A percentile compares a stretch with the other conserved stretches of the same genome.
These are phyloP conservation scores for Magallana angulata DNA, from an alignment of 1,140 invertebrate genomes.

Conservation along the genomic window DNA sequence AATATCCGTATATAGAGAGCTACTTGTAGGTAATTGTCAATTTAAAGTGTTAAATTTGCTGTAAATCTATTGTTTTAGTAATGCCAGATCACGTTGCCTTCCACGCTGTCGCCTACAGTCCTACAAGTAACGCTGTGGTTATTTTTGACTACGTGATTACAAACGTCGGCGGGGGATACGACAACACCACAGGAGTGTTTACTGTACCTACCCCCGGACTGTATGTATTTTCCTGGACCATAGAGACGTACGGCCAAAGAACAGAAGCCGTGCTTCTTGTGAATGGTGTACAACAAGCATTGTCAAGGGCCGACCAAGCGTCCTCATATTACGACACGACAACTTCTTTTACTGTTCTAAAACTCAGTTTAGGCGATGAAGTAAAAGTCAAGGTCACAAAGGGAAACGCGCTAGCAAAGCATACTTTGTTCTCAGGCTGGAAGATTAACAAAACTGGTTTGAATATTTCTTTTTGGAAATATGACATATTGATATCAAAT, in stretches of 20 bases:
- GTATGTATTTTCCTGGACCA: conserved; percentile 33
- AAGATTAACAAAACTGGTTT: background rate
- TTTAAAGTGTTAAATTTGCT: too few relatives aligned
- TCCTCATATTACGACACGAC: conserved; percentile 11
- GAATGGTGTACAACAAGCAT: background rate
- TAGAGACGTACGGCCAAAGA: background rate
- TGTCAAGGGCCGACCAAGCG: background rate
- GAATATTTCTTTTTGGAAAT: too few relatives aligned
- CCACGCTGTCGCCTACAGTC: background rate
- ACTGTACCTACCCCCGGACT: conserved; percentile 8
- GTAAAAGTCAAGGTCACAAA: background rate
- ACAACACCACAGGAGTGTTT: conserved; percentile 2
- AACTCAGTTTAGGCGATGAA: background rate
- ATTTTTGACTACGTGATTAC: conserved; percentile 33
- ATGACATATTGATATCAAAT: too few relatives aligned
- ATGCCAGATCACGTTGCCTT: conserved; percentile 25
- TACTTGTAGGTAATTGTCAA: too few relatives aligned
- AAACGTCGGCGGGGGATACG: conserved; percentile 32
- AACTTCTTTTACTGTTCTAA: background rate
- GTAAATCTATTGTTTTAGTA: background rate
- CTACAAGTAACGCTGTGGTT: background rate
- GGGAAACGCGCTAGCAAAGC: background rate
- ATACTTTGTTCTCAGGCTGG: conserved; percentile 15
- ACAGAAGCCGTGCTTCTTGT: background rate
- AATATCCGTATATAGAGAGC: too few relatives aligned